Conservation (phyloP, 2,113 vertebrate genomes). For the Montifringilla adamsi region DNA sequence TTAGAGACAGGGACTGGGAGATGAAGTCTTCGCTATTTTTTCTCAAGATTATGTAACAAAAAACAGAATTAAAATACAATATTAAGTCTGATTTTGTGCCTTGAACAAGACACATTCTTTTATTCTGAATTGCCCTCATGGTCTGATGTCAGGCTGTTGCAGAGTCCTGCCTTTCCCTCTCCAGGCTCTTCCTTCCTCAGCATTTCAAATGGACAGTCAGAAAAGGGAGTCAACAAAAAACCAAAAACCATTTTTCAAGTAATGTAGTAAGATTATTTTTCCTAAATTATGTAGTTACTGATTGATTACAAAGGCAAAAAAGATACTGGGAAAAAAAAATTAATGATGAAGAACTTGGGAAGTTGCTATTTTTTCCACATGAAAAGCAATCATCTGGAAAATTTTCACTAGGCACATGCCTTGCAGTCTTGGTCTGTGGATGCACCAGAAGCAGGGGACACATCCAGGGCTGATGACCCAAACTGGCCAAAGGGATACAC, state of each 20-base stretch:
- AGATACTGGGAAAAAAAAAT: accelerated
- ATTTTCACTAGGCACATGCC: neutral
- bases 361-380: neutral
- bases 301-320: neutral
- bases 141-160: neutral
- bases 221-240: neutral
- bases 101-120: neutral
- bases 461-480: neutral
- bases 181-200: neutral
- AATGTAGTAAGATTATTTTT: neutral
- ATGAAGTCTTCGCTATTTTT: neutral
- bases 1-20: neutral
- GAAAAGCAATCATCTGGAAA: neutral
- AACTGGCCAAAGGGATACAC: neutral
- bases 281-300: neutral
- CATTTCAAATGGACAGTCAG: neutral
- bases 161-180: neutral
- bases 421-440: neutral
- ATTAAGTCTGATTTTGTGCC: neutral
- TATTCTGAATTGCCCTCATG: neutral
- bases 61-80: neutral
- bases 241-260: neutral
- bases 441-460: neutral
- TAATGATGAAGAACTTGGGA: neutral
- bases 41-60: neutral